These are phyloP conservation scores for Pristionchus fissidentatus DNA, from an alignment of 2,888 invertebrate species.

Conservation along the genomic window DNA sequence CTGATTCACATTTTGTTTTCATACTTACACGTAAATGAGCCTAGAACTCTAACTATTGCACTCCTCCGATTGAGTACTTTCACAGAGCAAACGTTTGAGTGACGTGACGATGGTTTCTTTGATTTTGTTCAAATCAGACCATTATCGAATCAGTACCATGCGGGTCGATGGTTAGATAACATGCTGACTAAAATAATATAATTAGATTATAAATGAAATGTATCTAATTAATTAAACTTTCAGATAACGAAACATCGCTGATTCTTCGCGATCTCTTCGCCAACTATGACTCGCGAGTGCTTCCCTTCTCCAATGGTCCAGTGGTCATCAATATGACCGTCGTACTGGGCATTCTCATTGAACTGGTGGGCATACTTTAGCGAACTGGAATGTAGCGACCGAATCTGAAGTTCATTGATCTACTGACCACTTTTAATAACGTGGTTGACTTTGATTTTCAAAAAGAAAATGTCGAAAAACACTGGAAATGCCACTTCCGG, in stretches of 20 bases:
- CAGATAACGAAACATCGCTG: conserved; percentile 62
- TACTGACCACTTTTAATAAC: background rate
- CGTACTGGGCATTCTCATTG: conserved; percentile 70
- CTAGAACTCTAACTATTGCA: no score
- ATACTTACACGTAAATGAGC: no score
- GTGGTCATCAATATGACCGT: conserved; percentile 71
- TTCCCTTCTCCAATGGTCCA: conserved; percentile 68
- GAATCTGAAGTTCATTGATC: background rate
- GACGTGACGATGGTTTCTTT: no score
- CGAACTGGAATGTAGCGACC: background rate
- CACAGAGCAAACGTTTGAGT: no score
- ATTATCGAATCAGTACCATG: no score
- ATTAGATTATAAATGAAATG: background rate
- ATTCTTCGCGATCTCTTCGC: conserved; percentile 65
- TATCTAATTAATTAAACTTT: background rate
- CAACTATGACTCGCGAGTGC: conserved; percentile 68
- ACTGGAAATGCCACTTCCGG: background rate
- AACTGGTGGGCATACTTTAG: conserved; percentile 58
- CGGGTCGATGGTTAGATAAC: background rate
- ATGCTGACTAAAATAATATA: background rate
- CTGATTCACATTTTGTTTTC: no score
- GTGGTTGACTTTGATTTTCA: conserved; percentile 22
- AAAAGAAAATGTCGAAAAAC: background rate
- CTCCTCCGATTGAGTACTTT: no score
- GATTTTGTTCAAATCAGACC: no score